Evolutionary conservation across 2,797 vertebrate genomes (phyloP), one percentile per base, ranked within the genome.

Genomic region (Selene dorsalis): DNA sequence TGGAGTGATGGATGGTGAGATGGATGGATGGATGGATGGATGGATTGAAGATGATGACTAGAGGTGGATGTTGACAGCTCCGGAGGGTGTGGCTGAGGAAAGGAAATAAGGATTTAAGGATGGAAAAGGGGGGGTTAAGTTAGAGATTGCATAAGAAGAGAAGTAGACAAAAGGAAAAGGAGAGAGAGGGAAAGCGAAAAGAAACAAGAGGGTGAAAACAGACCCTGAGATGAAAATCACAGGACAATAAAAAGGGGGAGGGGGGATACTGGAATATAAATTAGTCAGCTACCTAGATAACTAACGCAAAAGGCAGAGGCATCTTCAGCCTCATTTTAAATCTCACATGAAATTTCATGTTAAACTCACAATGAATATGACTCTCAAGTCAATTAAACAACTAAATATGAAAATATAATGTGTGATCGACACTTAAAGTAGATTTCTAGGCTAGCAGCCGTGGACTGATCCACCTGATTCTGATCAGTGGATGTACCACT

Each of bases 1-100:
- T 8, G 43, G 75, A 61, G 11, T 30, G 72, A 86, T 53, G 41
- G 60, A 81, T 62, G 62, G 59, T 53, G 41, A n/a, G 60, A 81
- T 62, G 62, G 59, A 67, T 32, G 32, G 57, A 41, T 32, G 77
- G 62, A 64, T 68, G 32, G 39, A 78, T 66, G 56, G 30, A 60
- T 26, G 61, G 59, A 69, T 62, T 26, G 59, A 66, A 68, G 48
- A 67, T 65, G 30, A 81, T 56, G 64, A 67, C 13, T 57, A 11
- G 52, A 66, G 28, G 55, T 55, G 41, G 52, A 70, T 69, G 61
- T 57, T 52, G 41, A 38, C 30, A 17, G 39, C 52, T 68, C 20
- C 12, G 59, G 24, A 66, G 62, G 68, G 53, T 43, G 60, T 60
- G 70, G 69, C 64, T 30, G 24, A 80, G 32, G 59, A 32, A 75